Evolutionary conservation across 2,888 invertebrate genomes (phyloP), one percentile per base, ranked within the genome.

Genomic region (Sialis lutaria): DNA sequence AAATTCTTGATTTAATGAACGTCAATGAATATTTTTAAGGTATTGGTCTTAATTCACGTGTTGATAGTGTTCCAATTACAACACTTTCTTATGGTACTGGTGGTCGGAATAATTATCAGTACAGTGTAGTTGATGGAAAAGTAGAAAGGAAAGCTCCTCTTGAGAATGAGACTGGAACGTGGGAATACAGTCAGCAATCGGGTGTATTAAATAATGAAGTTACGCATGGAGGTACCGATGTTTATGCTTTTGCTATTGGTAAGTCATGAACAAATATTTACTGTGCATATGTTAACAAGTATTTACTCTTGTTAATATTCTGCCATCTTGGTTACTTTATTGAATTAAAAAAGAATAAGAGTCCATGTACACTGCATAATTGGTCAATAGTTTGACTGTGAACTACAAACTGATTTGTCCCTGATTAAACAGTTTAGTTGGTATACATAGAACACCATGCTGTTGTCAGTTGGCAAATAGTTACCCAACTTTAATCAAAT

Each of bases 141-240:
- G 65, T 73, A 0, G 60, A 62, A 4, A 67, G 87, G 49, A 61
- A 62, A n/a, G 75, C 82, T 62, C 83, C 85, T 0, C 67, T 67
- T 0, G 55, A 56, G 2, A 67, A 70, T 1, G 69, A 85, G 49
- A 81, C 77, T 0, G 70, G 68, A 10, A 70, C 71, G 50, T 82
- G 74, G 57, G 69, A 73, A 37, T 87, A 86, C 57, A 73, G 77
- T 33, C 86, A 86, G 58, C 79, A 82, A 53, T 79, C 85, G 1
- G 75, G 73, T 0, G 74, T 85, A 34, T 69, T 74, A 51, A 72
- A 78, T 4, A 74, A 79, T 53, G 86, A 87, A 60, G 85, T 82
- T 56, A 73, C 77, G 34, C 89, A 90, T 54, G 82, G 85, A 0
- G 89, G 89, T 0, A 84, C 85, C 12, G 92, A 93, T 63, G 91